Percentiles rank a stretch among this genome's conserved stretches.
Conservation (phyloP, 2,113 vertebrate genomes). For the Kobus ellipsiprymnus region DNA sequence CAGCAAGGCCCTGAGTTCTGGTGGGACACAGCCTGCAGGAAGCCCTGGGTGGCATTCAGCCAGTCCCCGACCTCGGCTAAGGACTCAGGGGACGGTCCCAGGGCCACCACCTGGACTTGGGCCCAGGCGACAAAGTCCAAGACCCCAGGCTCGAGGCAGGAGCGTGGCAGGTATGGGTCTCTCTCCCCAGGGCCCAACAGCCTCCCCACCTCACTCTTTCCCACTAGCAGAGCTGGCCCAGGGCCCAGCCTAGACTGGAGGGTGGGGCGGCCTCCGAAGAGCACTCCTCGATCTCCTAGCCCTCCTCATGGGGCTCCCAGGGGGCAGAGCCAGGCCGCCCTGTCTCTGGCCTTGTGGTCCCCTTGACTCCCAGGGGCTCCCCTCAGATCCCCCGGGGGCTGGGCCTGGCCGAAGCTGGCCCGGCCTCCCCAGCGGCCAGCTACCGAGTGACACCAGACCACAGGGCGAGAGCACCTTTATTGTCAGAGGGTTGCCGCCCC, state of each 20-base stretch:
- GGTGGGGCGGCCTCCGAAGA: neutral
- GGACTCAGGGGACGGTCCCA: neutral
- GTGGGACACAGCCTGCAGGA: neutral
- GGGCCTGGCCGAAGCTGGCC: neutral
- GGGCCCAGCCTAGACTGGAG: neutral
- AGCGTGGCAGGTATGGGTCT: neutral
- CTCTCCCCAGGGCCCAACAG: neutral
- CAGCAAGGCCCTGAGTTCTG: neutral
- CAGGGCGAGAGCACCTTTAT: constrained; percentile 63
- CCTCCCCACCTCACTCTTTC: neutral
- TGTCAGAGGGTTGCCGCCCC: neutral
- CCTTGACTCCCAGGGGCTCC: neutral
- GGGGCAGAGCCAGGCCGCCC: neutral
- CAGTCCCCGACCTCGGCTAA: neutral
- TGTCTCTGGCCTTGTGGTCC: rapidly evolving
- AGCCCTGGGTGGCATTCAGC: neutral
- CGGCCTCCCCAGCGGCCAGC: rapidly evolving
- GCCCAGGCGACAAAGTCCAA: neutral
- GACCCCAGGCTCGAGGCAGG: neutral
- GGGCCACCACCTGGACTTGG: no score
- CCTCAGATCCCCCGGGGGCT: neutral
- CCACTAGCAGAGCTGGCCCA: neutral
- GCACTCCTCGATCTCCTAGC: neutral
- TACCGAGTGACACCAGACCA: neutral
- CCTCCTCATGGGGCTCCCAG: neutral